phyloP scores from a whole-genome alignment of 2,888 invertebrate species.

The Synanthedon vespiformis region DNA sequence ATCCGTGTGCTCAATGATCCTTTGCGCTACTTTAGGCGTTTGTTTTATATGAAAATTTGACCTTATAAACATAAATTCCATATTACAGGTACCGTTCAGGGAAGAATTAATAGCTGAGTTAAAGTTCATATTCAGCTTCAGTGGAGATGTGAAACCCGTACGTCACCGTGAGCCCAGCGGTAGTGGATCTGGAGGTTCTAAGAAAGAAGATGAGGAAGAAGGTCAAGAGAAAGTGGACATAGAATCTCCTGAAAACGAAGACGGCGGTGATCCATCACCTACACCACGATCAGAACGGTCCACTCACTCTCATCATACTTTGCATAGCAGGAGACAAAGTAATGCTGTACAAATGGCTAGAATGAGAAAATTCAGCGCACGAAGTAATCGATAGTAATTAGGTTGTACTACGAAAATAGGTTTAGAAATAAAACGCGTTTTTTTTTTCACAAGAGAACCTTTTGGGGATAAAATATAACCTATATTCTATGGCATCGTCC shows the following conservation, averaged over 20 bases:
- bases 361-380: conserved; percentile 41
- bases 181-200: conserved; percentile 38
- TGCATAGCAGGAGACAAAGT: conserved; percentile 53
- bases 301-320: conserved; percentile 40
- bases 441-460: no score
- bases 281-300: conserved; percentile 47
- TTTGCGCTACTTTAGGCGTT: no score
- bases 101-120: conserved; percentile 78
- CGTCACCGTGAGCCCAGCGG: conserved; percentile 54
- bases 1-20: no score
- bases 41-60: no score
- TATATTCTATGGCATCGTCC: no score
- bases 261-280: conserved; percentile 31
- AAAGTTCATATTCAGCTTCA: conserved; percentile 77
- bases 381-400: conserved; percentile 1
- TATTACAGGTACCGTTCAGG: conserved; percentile 71
- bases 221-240: neutral
- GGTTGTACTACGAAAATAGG: neutral
- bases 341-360: conserved; percentile 53
- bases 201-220: conserved; percentile 28
- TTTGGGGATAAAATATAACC: no score
- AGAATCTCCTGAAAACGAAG: conserved; percentile 5
- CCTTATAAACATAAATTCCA: no score
- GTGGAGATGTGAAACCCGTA: conserved; percentile 77
- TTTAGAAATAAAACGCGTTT: no score